These are phyloP conservation scores for Camponotus fellah DNA, from an alignment of 2,888 invertebrate species.

Conservation along the genomic window DNA sequence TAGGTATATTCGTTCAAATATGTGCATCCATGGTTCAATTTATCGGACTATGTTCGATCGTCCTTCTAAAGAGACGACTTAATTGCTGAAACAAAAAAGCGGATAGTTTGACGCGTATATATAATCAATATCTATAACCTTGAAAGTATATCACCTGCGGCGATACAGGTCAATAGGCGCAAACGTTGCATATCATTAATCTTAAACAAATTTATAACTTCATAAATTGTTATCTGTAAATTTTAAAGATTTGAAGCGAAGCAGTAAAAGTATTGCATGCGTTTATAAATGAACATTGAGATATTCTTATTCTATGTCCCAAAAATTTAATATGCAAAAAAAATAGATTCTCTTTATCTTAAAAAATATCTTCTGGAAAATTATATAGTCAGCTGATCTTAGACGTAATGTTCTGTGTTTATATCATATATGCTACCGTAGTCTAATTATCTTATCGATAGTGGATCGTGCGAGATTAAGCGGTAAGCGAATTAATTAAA, in stretches of 20 bases:
- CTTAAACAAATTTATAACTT: too few species aligned
- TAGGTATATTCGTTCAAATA: not conserved
- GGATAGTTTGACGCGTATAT: not conserved
- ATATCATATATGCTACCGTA: slow-evolving; percentile 40
- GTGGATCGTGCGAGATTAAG: slow-evolving; percentile 54
- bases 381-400: slow-evolving; percentile 35
- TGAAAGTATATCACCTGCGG: not conserved
- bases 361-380: slow-evolving; percentile 21
- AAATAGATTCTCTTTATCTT: not conserved
- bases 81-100: slow-evolving; percentile 11
- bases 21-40: not conserved
- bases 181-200: not conserved
- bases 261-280: too few species aligned
- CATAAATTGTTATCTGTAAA: too few species aligned
- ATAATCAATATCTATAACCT: slow-evolving; percentile 31
- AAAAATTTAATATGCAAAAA: not conserved
- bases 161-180: too few species aligned
- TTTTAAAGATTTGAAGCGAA: too few species aligned
- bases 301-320: not conserved
- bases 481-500: slow-evolving; percentile 66
- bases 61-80: slow-evolving; percentile 31
- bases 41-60: slow-evolving; percentile 9
- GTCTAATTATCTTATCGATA: slow-evolving; percentile 64
- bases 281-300: not conserved
- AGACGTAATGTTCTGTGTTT: slow-evolving; percentile 37